phyloP scores from a whole-genome alignment of 37 sponge, comb jelly and placozoan genomes.

The Halichondria panicea region DNA sequence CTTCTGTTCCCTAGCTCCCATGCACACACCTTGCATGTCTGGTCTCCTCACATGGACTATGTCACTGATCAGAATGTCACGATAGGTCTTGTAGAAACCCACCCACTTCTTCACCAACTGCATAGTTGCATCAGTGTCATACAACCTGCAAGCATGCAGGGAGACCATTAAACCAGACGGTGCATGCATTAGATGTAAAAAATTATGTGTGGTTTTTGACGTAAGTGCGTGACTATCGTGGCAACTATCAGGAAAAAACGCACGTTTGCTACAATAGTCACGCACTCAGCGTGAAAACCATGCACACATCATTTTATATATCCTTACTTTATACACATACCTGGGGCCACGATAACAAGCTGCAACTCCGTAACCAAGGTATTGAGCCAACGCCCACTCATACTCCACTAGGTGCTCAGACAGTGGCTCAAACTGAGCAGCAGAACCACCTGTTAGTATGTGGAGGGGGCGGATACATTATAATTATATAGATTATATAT shows the following conservation, averaged over 20 bases:
- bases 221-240: too few species aligned
- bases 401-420: slow-evolving; percentile 35
- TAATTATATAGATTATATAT: too few species aligned
- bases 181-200: too few species aligned
- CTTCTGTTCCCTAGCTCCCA: too few species aligned
- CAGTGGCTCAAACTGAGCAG: slow-evolving; percentile 64
- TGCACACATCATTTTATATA: too few species aligned
- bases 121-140: slow-evolving; percentile 25
- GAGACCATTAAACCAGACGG: too few species aligned
- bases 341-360: slow-evolving; percentile 59
- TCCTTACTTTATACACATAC: too few species aligned
- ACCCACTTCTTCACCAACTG: slow-evolving; percentile 61
- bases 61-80: slow-evolving; percentile 69
- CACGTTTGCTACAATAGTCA: too few species aligned
- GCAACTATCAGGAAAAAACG: too few species aligned
- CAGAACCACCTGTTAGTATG: slow-evolving; percentile 12
- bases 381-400: slow-evolving; percentile 73
- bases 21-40: slow-evolving; percentile 68
- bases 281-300: too few species aligned
- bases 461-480: not conserved
- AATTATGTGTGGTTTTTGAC: too few species aligned
- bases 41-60: slow-evolving; percentile 71
- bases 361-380: slow-evolving; percentile 63
- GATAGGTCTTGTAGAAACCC: slow-evolving; percentile 54
- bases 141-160: slow-evolving; percentile 6